Evolutionary conservation across 2,113 vertebrate genomes (phyloP).

Genomic region (Paradisaea rubra): DNA sequence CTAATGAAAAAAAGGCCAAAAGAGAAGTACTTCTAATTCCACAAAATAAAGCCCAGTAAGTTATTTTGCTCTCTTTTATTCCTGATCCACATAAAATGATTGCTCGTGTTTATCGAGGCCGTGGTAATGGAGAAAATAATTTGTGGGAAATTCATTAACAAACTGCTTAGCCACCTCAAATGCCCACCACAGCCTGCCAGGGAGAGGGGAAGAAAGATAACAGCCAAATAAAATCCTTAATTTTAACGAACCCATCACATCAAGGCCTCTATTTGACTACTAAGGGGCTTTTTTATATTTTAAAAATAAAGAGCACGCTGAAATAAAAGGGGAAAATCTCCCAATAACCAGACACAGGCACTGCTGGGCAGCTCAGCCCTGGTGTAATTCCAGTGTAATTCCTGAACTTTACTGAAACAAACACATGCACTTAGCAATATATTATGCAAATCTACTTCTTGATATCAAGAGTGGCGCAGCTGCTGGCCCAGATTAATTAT

Average conservation of each 20-base stretch:
- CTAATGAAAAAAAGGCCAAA: constrained; percentile 9
- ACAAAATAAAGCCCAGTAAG: background rate
- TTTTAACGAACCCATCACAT: background rate
- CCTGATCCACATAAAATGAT: constrained; percentile 58
- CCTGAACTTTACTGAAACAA: background rate
- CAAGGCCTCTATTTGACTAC: background rate
- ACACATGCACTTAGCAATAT: background rate
- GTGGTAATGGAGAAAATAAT: constrained; percentile 72
- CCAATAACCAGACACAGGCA: background rate
- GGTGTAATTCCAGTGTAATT: background rate
- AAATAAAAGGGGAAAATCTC: background rate
- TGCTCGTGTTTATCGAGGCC: constrained; percentile 67
- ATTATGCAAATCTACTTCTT: background rate
- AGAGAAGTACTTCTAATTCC: background rate
- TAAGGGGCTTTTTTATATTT: background rate
- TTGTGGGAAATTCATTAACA: constrained; percentile 78
- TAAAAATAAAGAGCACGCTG: background rate
- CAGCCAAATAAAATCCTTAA: background rate
- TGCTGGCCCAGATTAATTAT: background rate
- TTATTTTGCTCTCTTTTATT: constrained; percentile 4
- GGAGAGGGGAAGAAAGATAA: background rate
- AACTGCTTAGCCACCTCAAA: constrained; percentile 59
- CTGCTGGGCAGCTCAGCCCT: background rate
- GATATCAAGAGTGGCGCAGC: background rate
- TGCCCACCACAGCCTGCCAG: constrained; percentile 33